A percentile compares a stretch with the other conserved stretches of the same genome.
These are phyloP conservation scores for Tylochromis polylepis DNA, from an alignment of 2,113 vertebrate species.

Conservation along the genomic window DNA sequence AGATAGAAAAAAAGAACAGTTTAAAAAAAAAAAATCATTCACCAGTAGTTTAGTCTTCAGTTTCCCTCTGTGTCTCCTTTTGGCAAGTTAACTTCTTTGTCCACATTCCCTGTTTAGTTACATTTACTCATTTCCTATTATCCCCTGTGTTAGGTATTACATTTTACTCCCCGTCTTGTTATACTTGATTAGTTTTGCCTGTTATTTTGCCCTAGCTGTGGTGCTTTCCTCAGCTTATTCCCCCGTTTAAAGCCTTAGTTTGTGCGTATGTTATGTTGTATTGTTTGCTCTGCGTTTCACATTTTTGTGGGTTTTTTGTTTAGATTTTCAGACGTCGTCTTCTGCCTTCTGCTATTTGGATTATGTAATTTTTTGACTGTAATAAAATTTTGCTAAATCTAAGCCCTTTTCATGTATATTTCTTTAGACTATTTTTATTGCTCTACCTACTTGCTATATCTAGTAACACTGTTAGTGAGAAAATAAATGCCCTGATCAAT, in stretches of 20 bases:
- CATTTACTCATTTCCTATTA: no score
- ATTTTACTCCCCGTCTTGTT: accelerated
- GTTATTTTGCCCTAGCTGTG: not conserved
- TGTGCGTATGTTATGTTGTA: not conserved
- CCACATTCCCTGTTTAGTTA: accelerated
- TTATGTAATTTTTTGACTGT: not conserved
- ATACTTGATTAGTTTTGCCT: not conserved
- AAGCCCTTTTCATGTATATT: not conserved
- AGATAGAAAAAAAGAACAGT: no score
- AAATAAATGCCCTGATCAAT: no score
- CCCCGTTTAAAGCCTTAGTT: not conserved
- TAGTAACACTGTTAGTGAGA: no score
- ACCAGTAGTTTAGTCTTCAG: not conserved
- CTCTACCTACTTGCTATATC: not conserved
- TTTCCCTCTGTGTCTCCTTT: accelerated
- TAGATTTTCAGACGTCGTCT: not conserved
- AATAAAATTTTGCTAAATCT: not conserved
- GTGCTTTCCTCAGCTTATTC: not conserved
- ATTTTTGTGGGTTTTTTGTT: not conserved
- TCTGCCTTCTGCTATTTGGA: not conserved
- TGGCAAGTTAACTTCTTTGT: not conserved
- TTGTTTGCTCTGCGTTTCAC: not conserved
- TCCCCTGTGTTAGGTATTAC: not conserved
- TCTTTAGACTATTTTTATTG: not conserved
- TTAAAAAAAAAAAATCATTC: no score